These are phyloP conservation scores for Zaprionus inermis DNA, from an alignment of 1,140 invertebrate species.

Conservation along the genomic window DNA sequence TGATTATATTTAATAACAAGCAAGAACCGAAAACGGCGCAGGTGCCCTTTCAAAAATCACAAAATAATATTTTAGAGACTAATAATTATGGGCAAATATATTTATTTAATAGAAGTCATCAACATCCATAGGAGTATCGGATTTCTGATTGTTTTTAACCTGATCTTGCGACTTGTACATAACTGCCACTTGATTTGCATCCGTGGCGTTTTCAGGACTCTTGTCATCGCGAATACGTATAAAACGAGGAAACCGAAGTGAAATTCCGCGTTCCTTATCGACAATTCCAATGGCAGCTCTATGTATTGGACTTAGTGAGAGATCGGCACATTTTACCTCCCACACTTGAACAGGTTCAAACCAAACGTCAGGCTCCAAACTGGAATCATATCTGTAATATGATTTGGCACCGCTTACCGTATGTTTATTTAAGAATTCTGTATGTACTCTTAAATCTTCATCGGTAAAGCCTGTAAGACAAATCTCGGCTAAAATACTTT, in stretches of 20 bases:
- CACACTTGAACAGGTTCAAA: slow-evolving; percentile 96
- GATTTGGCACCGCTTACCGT: slow-evolving; percentile 90
- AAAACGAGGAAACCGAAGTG: slow-evolving; percentile 97
- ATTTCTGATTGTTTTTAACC: slow-evolving; percentile 91
- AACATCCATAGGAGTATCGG: slow-evolving; percentile 38
- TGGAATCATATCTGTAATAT: slow-evolving; percentile 94
- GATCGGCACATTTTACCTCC: slow-evolving; percentile 99
- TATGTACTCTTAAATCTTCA: slow-evolving; percentile 92
- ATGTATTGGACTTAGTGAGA: slow-evolving; percentile 98
- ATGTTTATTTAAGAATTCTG: slow-evolving; percentile 91
- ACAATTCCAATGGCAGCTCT: slow-evolving; percentile 95
- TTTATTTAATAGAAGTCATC: too few species aligned
- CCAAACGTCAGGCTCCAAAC: slow-evolving; percentile 96
- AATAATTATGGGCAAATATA: too few species aligned
- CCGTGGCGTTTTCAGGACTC: slow-evolving; percentile 95
- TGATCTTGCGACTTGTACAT: slow-evolving; percentile 96
- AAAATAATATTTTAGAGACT: too few species aligned
- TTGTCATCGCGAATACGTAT: slow-evolving; percentile 97
- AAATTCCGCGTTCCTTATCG: slow-evolving; percentile 97
- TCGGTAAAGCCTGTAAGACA: slow-evolving; percentile 90
- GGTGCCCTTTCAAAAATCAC: too few species aligned
- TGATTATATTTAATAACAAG: too few species aligned
- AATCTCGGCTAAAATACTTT: not conserved
- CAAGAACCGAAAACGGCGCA: too few species aligned
- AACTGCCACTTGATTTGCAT: slow-evolving; percentile 92